These are phyloP conservation scores for Lordiphosa collinella DNA, from an alignment of 1,140 invertebrate species.

Conservation along the genomic window DNA sequence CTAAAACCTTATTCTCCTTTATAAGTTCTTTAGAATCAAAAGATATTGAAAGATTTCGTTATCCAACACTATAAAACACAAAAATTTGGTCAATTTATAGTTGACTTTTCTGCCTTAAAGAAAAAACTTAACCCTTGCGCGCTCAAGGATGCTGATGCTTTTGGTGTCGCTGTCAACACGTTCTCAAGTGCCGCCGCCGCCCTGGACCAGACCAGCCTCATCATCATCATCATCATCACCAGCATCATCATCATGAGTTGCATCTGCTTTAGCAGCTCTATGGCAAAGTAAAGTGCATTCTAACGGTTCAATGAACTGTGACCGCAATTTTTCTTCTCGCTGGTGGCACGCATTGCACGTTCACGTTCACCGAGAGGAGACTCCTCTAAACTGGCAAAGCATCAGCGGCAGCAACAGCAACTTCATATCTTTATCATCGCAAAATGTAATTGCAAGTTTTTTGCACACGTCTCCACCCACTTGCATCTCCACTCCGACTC, in stretches of 20 bases:
- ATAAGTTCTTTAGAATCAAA: no score
- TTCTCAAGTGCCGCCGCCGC: background rate
- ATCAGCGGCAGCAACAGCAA: no score
- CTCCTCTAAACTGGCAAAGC: background rate
- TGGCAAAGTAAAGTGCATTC: constrained; percentile 42
- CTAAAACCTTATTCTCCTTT: no score
- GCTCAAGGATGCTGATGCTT: no score
- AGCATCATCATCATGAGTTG: background rate
- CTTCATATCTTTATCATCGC: constrained; percentile 40
- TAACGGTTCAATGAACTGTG: constrained; percentile 66
- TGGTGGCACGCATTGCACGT: constrained; percentile 45
- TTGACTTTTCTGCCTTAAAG: no score
- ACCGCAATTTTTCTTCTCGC: constrained; percentile 34
- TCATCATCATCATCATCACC: background rate
- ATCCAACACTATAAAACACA: no score
- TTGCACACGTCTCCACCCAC: constrained; percentile 9
- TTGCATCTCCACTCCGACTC: background rate
- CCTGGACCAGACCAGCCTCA: background rate
- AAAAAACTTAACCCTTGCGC: no score
- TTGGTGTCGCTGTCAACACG: background rate
- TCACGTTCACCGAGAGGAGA: no score
- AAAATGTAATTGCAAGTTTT: constrained; percentile 48
- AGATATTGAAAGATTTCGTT: no score
- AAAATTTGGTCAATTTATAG: no score
- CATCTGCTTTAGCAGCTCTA: constrained; percentile 1